Evolutionary conservation across 2,888 invertebrate species (phyloP), one percentile per base, ranked within the genome.

Genomic region (Hyposoter didymator): DNA sequence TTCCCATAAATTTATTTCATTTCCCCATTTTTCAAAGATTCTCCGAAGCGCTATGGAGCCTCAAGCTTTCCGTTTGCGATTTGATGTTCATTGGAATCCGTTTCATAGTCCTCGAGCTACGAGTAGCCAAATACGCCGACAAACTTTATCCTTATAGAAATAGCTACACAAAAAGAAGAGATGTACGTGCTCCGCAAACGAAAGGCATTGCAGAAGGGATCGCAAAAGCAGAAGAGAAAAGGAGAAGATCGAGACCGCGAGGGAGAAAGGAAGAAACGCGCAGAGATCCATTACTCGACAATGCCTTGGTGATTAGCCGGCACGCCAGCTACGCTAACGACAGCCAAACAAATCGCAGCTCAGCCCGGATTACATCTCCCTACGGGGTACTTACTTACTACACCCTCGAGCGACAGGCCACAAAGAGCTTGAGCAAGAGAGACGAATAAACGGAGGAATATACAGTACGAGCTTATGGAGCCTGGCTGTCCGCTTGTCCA

Each of bases 331-430:
- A 90, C 89, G 90, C 90, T 91, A 92, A 91, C 91, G 91, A 91
- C 91, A 90, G 90, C 87, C 91, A 92, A 92, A 92, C 92, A 92
- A 92, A 92, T 92, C 92, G 90, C 88, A 89, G 90, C 90, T 91
- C 89, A 91, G 90, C 91, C 89, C 86, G 91, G 92, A 92, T 92
- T 92, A 92, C 90, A 89, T 89, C 88, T 91, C 90, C 88, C 88
- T 75, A 76, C 84, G 83, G 88, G 84, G 84, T 87, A 89, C 78
- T 85, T 78, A 82, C 84, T 85, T 85, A 85, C 85, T 78, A 87
- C 82, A 79, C 78, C 84, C 80, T 76, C 81, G 72, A 73, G 79
- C 82, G 76, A 86, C 78, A 78, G 78, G 72, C 74, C 35, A 59
- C 52, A 66, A 47, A 78, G 73, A 67, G 74, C 32, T 14, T 28